Evolutionary conservation across 2,797 vertebrate species (phyloP).

Genomic region (Scyliorhinus canicula): DNA sequence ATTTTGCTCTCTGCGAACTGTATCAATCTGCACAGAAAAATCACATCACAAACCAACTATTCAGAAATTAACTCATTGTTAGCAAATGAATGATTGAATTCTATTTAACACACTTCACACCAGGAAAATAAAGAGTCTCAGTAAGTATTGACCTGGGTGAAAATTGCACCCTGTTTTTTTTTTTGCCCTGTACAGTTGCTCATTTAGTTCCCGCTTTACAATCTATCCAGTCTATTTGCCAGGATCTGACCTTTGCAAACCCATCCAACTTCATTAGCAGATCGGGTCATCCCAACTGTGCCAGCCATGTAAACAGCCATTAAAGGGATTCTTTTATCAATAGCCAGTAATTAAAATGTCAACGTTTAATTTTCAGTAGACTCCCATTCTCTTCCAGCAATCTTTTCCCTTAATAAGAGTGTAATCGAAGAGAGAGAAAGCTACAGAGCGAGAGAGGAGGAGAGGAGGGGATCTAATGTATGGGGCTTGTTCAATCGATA

Average conservation of each 20-base stretch:
- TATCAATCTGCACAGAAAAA: neutral
- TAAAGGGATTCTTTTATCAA: slow-evolving; percentile 73
- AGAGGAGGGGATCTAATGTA: slow-evolving; percentile 27
- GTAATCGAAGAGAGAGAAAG: slow-evolving; percentile 65
- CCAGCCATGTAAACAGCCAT: slow-evolving; percentile 57
- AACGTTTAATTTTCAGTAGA: slow-evolving; percentile 80
- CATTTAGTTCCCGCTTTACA: slow-evolving; percentile 45
- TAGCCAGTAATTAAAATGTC: slow-evolving; percentile 97
- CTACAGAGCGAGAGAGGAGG: neutral
- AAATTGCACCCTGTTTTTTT: slow-evolving; percentile 62
- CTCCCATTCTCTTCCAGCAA: slow-evolving; percentile 69
- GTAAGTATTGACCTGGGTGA: slow-evolving; percentile 55
- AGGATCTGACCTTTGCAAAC: slow-evolving; percentile 51
- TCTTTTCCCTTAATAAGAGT: slow-evolving; percentile 75
- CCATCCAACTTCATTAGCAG: slow-evolving; percentile 63
- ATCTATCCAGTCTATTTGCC: slow-evolving; percentile 41
- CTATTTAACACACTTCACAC: neutral
- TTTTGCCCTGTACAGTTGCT: slow-evolving; percentile 44
- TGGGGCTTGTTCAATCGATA: slow-evolving; percentile 33
- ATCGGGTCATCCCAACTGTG: slow-evolving; percentile 54
- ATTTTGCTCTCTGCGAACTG: neutral
- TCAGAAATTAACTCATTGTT: slow-evolving; percentile 14
- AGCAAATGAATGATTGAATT: slow-evolving; percentile 18
- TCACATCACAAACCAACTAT: neutral
- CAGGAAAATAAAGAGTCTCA: neutral